Conservation (phyloP, 1,140 invertebrate species). For the Drosophila serrata region DNA sequence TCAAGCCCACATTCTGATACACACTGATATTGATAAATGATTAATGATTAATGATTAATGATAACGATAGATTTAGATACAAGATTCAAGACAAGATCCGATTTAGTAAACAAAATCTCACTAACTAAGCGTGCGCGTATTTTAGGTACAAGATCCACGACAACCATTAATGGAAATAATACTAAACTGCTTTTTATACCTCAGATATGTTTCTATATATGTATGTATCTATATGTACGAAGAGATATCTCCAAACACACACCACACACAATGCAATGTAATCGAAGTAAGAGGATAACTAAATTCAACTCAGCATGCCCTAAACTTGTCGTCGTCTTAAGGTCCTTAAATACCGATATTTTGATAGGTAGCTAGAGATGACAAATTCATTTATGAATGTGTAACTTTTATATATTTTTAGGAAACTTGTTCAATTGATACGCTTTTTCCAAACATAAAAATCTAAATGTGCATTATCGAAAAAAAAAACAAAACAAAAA, state of each 20-base stretch:
- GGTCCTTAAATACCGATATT: slow-evolving; percentile 16
- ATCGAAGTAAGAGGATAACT: slow-evolving; percentile 8
- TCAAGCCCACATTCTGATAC: slow-evolving; percentile 32
- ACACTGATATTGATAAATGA: slow-evolving; percentile 16
- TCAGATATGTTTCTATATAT: slow-evolving; percentile 60
- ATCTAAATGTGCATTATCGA: slow-evolving; percentile 63
- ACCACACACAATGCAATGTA: slow-evolving; percentile 15
- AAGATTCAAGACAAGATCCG: slow-evolving; percentile 6
- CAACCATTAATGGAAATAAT: slow-evolving; percentile 37
- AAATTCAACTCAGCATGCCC: slow-evolving; percentile 13
- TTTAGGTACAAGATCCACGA: slow-evolving; percentile 19
- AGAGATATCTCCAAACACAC: slow-evolving; percentile 14
- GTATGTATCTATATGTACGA: slow-evolving; percentile 36
- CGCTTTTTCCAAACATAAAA: slow-evolving; percentile 61
- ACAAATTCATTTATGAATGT: slow-evolving; percentile 59
- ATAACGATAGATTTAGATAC: slow-evolving; percentile 15
- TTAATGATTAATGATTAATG: slow-evolving; percentile 1
- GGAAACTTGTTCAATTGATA: slow-evolving; percentile 72
- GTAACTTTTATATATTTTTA: slow-evolving; percentile 69
- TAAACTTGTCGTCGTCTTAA: slow-evolving; percentile 32
- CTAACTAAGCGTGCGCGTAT: slow-evolving; percentile 30
- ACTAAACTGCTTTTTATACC: slow-evolving; percentile 59
- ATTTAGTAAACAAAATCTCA: slow-evolving; percentile 25
- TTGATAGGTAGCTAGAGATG: slow-evolving; percentile 63
- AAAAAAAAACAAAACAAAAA: background rate